A percentile compares a stretch with the other conserved stretches of the same genome.
Conservation (phyloP, 2,113 vertebrate species). For the Promerops cafer region DNA sequence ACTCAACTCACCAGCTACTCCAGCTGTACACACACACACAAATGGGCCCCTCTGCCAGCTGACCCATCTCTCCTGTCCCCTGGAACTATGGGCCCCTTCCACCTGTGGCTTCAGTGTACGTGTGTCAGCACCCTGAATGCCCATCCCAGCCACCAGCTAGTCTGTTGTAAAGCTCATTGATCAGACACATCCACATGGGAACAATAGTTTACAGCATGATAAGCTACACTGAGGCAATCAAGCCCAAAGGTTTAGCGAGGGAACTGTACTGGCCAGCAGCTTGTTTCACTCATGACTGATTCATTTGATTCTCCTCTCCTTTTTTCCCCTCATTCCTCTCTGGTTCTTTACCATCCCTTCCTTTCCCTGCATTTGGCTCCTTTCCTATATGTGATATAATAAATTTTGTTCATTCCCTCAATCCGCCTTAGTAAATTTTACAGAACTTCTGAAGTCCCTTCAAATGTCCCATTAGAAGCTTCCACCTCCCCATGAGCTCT, state of each 20-base stretch:
- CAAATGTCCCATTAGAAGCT: background rate
- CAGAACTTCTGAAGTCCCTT: background rate
- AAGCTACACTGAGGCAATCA: background rate
- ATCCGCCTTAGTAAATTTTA: background rate
- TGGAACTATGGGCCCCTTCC: fast-evolving
- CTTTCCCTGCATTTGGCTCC: background rate
- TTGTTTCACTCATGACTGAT: fast-evolving
- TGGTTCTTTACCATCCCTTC: background rate
- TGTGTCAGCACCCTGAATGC: background rate
- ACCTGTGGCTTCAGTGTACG: background rate
- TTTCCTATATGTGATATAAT: background rate
- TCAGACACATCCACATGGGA: background rate
- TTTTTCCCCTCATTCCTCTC: background rate
- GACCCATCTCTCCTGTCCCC: background rate
- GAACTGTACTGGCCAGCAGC: background rate
- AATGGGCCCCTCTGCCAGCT: background rate
- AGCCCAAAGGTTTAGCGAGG: background rate
- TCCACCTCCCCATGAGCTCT: background rate
- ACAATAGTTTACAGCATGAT: background rate
- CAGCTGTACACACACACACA: background rate
- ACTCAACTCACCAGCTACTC: background rate
- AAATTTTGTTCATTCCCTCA: background rate
- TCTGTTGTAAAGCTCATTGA: background rate
- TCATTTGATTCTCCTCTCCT: background rate
- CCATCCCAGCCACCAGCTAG: background rate